Conservation (phyloP, 2,113 vertebrate genomes). For the Corvus hawaiiensis region DNA sequence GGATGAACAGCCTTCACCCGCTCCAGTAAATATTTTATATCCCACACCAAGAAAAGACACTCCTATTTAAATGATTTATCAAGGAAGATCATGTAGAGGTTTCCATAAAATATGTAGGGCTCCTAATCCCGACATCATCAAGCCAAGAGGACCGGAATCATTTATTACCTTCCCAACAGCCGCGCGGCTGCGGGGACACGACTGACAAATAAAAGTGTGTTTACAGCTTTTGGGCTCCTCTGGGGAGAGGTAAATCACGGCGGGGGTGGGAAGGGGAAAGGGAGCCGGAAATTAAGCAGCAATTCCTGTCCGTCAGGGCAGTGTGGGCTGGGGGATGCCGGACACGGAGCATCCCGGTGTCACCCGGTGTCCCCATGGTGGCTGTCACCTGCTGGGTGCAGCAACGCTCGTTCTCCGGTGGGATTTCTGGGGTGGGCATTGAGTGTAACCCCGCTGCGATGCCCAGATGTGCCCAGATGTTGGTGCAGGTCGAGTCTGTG, state of each 20-base stretch:
- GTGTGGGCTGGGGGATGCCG: fast-evolving
- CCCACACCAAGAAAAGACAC: constrained; percentile 47
- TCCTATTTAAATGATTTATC: constrained; percentile 67
- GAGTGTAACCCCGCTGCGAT: fast-evolving
- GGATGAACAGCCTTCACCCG: constrained; percentile 12
- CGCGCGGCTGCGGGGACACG: constrained; percentile 6
- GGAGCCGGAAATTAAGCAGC: neutral
- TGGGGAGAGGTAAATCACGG: constrained; percentile 42
- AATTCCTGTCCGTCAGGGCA: neutral
- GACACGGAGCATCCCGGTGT: fast-evolving
- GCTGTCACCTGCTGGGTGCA: fast-evolving
- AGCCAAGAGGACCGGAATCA: constrained; percentile 46
- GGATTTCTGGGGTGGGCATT: fast-evolving
- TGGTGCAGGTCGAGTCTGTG: fast-evolving
- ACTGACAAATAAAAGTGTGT: constrained; percentile 58
- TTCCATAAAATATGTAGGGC: constrained; percentile 69
- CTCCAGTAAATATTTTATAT: constrained; percentile 59
- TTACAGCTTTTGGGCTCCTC: constrained; percentile 50
- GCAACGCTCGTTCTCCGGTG: fast-evolving
- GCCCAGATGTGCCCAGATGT: neutral
- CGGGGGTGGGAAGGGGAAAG: neutral
- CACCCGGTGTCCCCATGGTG: fast-evolving
- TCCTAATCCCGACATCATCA: constrained; percentile 66
- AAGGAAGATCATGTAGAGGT: constrained; percentile 59
- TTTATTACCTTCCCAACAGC: constrained; percentile 55